These are phyloP conservation scores for Meleagris gallopavo DNA, from an alignment of 2,113 vertebrate species.

Conservation along the genomic window DNA sequence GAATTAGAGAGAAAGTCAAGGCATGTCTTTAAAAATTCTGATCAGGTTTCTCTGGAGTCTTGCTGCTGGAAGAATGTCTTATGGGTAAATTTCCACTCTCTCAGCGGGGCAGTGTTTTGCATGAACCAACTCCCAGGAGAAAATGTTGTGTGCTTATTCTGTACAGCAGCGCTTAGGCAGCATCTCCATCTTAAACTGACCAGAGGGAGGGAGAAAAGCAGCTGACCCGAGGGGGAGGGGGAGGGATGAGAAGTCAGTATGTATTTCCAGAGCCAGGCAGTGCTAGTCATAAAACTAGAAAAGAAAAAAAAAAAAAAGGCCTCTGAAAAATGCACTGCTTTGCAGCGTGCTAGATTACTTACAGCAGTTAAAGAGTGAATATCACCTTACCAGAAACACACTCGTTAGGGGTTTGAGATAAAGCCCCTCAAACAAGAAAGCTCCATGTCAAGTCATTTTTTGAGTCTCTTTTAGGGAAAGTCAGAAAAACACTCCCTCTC, in stretches of 20 bases:
- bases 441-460: background rate
- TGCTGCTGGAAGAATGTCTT: constrained; percentile 86
- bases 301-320: background rate
- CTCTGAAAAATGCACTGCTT: background rate
- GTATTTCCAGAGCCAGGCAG: constrained; percentile 52
- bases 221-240: constrained; percentile 33
- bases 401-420: background rate
- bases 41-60: constrained; percentile 85
- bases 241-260: background rate
- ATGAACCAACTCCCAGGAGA: constrained; percentile 92
- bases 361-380: constrained; percentile 37
- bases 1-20: constrained; percentile 57
- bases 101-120: constrained; percentile 90
- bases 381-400: background rate
- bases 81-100: constrained; percentile 94
- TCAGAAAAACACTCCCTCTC: background rate
- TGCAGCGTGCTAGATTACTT: constrained; percentile 20
- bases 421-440: constrained; percentile 32
- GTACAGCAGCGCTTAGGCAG: constrained; percentile 85
- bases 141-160: constrained; percentile 86
- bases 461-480: constrained; percentile 6
- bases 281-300: constrained; percentile 37
- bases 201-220: constrained; percentile 58
- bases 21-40: constrained; percentile 80
- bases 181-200: constrained; percentile 87